Percentiles rank a stretch among this genome's conserved stretches.
phyloP scores from a whole-genome alignment of 1,140 invertebrate genomes.

The Pissodes strobi region DNA sequence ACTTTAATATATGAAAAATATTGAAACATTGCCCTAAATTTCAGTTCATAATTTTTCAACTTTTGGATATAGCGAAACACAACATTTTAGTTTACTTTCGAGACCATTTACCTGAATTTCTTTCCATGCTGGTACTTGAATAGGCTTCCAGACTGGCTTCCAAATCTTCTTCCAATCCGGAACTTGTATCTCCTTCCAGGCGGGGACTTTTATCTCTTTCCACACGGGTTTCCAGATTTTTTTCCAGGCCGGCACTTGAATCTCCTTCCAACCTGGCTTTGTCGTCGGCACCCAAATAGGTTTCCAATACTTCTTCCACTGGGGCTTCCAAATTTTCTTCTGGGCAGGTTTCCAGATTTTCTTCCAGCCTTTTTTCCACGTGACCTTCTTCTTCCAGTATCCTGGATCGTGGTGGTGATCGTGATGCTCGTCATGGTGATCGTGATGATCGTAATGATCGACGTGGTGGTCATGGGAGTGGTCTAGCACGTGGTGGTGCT shows the following conservation, averaged over 20 bases:
- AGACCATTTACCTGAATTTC: constrained; percentile 62
- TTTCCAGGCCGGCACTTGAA: constrained; percentile 64
- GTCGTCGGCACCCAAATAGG: constrained; percentile 64
- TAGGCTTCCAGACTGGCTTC: constrained; percentile 69
- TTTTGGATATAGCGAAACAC: no score
- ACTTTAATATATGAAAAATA: no score
- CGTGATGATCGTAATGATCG: constrained; percentile 48
- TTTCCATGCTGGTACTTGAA: constrained; percentile 67
- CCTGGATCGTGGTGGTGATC: constrained; percentile 60
- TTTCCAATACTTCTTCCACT: constrained; percentile 66
- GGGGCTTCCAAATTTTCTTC: constrained; percentile 67
- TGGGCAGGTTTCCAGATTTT: constrained; percentile 62
- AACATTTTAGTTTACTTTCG: no score
- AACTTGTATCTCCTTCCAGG: constrained; percentile 62
- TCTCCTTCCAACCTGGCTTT: constrained; percentile 68
- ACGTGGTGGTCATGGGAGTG: constrained; percentile 25
- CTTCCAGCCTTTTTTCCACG: constrained; percentile 68
- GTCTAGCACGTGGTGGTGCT: constrained; percentile 27
- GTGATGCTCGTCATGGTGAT: constrained; percentile 52
- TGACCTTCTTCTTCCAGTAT: constrained; percentile 66
- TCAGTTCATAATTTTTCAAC: no score
- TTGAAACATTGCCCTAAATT: no score
- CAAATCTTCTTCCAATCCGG: constrained; percentile 66
- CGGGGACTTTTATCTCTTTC: constrained; percentile 66
- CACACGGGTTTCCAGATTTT: constrained; percentile 65